phyloP scores from a whole-genome alignment of 2,888 invertebrate genomes.

The Apodemia zela region DNA sequence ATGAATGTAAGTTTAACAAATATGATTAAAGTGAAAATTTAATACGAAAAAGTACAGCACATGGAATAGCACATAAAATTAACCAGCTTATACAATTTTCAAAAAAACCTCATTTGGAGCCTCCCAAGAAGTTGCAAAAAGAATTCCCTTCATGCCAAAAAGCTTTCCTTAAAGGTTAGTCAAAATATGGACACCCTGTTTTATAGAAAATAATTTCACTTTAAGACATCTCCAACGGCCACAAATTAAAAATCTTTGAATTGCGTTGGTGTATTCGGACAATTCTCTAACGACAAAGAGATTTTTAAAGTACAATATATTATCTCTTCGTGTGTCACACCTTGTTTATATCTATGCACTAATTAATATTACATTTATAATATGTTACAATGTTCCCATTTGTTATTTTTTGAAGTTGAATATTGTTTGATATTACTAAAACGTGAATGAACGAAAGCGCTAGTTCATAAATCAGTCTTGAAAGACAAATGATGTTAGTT shows the following conservation, averaged over 20 bases:
- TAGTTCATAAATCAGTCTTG: conserved; percentile 35
- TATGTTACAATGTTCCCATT: conserved; percentile 80
- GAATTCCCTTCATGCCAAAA: no score
- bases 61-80: no score
- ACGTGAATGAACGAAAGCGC: conserved; percentile 30
- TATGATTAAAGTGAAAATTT: no score
- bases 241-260: not conserved
- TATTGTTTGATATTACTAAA: conserved; percentile 43
- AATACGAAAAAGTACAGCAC: no score
- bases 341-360: conserved; percentile 70
- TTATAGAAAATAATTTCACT: no score
- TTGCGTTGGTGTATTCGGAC: conserved; percentile 26
- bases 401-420: conserved; percentile 66
- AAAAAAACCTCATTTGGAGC: no score
- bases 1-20: no score
- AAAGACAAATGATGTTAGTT: conserved; percentile 25
- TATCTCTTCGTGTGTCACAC: conserved; percentile 59
- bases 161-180: no score
- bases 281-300: conserved; percentile 66
- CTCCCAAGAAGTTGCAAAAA: no score
- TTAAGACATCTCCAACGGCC: not conserved
- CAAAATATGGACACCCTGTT: no score
- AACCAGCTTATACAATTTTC: no score
- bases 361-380: conserved; percentile 70
- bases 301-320: conserved; percentile 64